Base-by-base conservation (phyloP, 2,888 invertebrate genomes). In the Hyppa rectilinea region DNA sequence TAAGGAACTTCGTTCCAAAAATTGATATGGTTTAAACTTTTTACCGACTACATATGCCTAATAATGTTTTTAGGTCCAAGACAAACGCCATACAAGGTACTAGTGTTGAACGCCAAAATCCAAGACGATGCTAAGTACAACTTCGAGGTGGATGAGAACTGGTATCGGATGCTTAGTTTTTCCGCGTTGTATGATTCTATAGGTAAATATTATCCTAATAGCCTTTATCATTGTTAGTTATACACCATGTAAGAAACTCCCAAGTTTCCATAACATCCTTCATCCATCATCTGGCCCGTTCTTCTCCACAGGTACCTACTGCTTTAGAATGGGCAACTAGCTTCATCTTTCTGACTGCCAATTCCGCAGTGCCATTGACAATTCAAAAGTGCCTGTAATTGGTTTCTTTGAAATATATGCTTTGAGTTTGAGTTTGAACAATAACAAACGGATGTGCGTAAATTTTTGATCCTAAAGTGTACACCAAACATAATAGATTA, bases 111-210 rank as follows among this genome's bases (percentile, higher is more conserved):
- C 85, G 95, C 96, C 3, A 92, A 94, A 29, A 88, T 92, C 20
- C 81, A 89, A 59, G 94, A 94, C 66, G 84, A 88, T 1, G 86
- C 84, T 4, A 85, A 89, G 31, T 92, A 94, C 82, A 94, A 92
- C 53, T 92, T 96, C 74, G 96, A 96, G 56, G 88, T 96, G 0
- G 96, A 97, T 52, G 96, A 97, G 31, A 94, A 94, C 71, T 98
- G 97, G 97, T 97, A 97, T 89, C 96, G 97, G 87, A 97, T 98
- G 93, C 89, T 98, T 2, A 96, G 97, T 20, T 95, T 98, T 66
- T 96, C 97, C 0, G 92, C 96, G 4, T 96, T 96, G 84, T 95
- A 96, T 68, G 95, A 96, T 69, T 92, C 96, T 56, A 97, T 97
- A 85, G 96, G 94, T 93, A 81, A 73, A 56, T 59, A 52, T 47